Conservation (phyloP, 2,888 invertebrate genomes). For the Scrobipalpa costella region DNA sequence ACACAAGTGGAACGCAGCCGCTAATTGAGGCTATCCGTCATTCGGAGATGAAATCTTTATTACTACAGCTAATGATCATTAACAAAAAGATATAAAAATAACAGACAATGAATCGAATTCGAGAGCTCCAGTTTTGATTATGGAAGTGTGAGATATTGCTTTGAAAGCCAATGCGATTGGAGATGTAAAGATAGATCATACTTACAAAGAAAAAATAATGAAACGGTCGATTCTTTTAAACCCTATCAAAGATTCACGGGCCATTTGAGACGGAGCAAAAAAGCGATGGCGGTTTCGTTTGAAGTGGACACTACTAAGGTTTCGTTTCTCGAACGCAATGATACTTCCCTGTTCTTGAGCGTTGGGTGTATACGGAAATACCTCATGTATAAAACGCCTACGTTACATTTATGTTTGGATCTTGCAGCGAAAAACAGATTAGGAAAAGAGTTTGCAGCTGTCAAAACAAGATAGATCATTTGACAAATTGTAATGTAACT, state of each 20-base stretch:
- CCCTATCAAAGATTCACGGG: conserved; percentile 56
- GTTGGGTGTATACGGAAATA: conserved; percentile 5
- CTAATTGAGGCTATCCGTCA: conserved; percentile 63
- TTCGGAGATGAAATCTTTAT: conserved; percentile 50
- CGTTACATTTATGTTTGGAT: background rate
- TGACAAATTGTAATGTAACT: background rate
- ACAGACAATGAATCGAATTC: conserved; percentile 27
- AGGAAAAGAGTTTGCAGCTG: background rate
- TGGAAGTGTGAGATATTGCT: conserved; percentile 17
- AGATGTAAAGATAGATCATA: background rate
- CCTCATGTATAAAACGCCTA: conserved; percentile 10
- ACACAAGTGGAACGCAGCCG: conserved; percentile 65
- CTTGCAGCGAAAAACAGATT: background rate
- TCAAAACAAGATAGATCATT: background rate
- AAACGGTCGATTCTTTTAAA: conserved; percentile 37
- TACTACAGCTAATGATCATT: conserved; percentile 33
- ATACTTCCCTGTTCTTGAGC: conserved; percentile 9
- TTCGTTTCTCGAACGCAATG: conserved; percentile 18
- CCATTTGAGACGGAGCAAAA: conserved; percentile 59
- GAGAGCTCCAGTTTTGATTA: conserved; percentile 25
- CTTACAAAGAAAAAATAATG: background rate
- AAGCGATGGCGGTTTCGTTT: conserved; percentile 43
- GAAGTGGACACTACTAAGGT: conserved; percentile 41
- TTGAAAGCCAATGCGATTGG: conserved; percentile 3
- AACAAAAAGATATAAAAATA: conserved; percentile 35